A percentile compares a stretch with the other conserved stretches of the same genome.
Conservation (phyloP, 35 echinoderm and acorn worm genomes). For the Acanthaster planci region DNA sequence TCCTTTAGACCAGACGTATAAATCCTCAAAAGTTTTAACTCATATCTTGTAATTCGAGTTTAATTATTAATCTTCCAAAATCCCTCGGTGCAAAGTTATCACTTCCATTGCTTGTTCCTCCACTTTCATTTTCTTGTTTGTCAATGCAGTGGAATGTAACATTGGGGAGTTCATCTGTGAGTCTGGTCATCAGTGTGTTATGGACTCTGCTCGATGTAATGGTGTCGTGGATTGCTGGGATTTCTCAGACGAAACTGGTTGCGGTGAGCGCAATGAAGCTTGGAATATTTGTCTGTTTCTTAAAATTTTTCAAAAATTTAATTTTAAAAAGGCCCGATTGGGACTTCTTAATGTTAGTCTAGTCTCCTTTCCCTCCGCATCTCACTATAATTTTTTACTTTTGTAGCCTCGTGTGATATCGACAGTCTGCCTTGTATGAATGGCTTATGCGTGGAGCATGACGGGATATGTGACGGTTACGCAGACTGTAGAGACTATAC, state of each 20-base stretch:
- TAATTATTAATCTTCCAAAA: not conserved
- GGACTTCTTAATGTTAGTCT: not conserved
- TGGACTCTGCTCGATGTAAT: not conserved
- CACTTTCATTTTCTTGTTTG: too few species aligned
- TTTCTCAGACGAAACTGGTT: slow-evolving; percentile 11
- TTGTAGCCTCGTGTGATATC: not conserved
- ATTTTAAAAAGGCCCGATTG: not conserved
- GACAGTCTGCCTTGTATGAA: not conserved
- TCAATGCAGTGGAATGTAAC: not conserved
- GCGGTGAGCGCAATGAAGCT: not conserved
- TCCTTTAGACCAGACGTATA: not conserved
- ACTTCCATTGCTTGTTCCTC: not conserved
- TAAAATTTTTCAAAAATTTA: not conserved
- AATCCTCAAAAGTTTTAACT: not conserved
- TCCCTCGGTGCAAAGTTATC: not conserved
- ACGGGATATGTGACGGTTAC: not conserved
- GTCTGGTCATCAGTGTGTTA: not conserved
- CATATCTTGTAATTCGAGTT: not conserved
- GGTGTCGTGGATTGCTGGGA: not conserved
- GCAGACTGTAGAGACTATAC: not conserved
- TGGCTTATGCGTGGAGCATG: not conserved
- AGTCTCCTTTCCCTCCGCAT: not conserved
- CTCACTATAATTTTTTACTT: not conserved
- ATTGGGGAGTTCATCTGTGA: not conserved
- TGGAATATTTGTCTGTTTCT: not conserved